phyloP scores from a whole-genome alignment of 2,113 vertebrate species.

The Brachypodius melanocephalos region DNA sequence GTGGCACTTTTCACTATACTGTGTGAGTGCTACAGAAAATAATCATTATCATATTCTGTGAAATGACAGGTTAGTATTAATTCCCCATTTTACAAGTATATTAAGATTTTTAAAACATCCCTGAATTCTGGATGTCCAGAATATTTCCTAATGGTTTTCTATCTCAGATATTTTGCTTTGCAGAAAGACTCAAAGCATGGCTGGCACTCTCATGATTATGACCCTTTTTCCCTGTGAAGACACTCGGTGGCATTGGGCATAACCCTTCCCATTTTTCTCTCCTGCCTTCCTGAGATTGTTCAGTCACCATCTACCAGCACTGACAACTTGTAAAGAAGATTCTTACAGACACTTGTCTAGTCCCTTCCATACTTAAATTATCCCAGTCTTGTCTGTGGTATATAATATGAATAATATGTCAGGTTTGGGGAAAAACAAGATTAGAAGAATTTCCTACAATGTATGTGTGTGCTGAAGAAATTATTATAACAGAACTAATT shows the following conservation, averaged over 20 bases:
- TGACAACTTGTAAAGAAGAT: background rate
- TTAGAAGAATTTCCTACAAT: background rate
- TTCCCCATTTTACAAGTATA: background rate
- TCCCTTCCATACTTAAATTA: background rate
- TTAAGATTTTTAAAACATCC: background rate
- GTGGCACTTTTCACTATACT: background rate
- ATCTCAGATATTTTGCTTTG: background rate
- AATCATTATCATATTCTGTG: background rate
- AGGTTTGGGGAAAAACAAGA: background rate
- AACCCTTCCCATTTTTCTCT: background rate
- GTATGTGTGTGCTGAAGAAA: background rate
- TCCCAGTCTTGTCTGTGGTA: background rate
- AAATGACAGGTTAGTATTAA: background rate
- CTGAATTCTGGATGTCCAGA: background rate
- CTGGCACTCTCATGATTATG: background rate
- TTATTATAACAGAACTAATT: background rate
- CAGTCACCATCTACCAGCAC: background rate
- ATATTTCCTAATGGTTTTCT: background rate
- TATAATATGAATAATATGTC: background rate
- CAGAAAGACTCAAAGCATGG: background rate
- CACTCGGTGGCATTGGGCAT: background rate
- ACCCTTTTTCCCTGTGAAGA: background rate
- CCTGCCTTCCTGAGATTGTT: background rate
- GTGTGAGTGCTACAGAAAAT: background rate
- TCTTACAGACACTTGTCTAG: background rate